These are phyloP conservation scores for Macrostomum cliftonense DNA, from an alignment of 2,888 invertebrate species.

Conservation along the genomic window DNA sequence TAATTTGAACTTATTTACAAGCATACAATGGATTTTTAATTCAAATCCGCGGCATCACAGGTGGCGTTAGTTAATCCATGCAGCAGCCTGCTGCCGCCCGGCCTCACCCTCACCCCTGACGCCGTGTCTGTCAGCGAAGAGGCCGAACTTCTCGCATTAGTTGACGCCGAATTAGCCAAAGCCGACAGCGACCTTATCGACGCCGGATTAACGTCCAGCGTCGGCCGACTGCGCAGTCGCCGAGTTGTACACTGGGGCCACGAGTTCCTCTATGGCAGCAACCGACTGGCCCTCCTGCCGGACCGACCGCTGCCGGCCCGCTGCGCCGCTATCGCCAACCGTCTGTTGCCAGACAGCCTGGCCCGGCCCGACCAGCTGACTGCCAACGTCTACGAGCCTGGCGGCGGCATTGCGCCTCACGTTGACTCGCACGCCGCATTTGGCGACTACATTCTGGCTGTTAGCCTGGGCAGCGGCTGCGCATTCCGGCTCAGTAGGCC, in stretches of 20 bases:
- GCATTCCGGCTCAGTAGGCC: slow-evolving; percentile 70
- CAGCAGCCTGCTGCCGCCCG: too few relatives aligned
- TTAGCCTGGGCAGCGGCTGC: slow-evolving; percentile 54
- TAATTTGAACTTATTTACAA: too few relatives aligned
- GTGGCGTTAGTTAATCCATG: too few relatives aligned
- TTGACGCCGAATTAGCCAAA: too few relatives aligned
- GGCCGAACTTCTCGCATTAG: too few relatives aligned
- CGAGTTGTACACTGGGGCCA: slow-evolving; percentile 74
- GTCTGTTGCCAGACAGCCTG: slow-evolving; percentile 39
- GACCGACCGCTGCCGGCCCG: slow-evolving; percentile 50
- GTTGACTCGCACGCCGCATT: slow-evolving; percentile 87
- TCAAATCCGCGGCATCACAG: too few relatives aligned
- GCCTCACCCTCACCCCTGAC: too few relatives aligned
- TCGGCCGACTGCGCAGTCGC: slow-evolving; percentile 48
- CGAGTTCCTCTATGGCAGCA: slow-evolving; percentile 68
- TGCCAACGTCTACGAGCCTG: slow-evolving; percentile 39
- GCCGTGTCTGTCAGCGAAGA: too few relatives aligned
- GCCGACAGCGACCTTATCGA: too few relatives aligned
- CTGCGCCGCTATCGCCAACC: slow-evolving; percentile 49
- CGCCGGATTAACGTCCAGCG: too few relatives aligned
- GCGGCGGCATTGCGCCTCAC: slow-evolving; percentile 63
- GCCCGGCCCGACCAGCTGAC: slow-evolving; percentile 36
- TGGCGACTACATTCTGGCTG: slow-evolving; percentile 62
- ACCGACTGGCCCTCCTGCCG: slow-evolving; percentile 53
- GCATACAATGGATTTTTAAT: too few relatives aligned